Conservation (phyloP, 2,888 invertebrate genomes). For the Gymnocheta viridis region DNA sequence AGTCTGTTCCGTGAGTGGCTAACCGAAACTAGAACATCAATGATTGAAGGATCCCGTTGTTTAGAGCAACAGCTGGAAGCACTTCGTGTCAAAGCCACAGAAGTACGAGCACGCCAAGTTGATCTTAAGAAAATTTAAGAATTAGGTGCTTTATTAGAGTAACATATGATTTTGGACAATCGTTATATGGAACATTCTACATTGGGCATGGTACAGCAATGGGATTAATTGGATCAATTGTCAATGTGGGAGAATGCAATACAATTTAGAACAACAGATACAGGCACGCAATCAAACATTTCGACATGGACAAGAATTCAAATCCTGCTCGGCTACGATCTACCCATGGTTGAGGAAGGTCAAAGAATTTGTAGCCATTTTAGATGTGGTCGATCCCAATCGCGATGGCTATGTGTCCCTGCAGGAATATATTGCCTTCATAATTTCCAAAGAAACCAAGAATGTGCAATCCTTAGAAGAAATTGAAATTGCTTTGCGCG, state of each 20-base stretch:
- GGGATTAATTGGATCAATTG: slow-evolving; percentile 99
- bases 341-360: slow-evolving; percentile 99
- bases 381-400: slow-evolving; percentile 96
- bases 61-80: slow-evolving; percentile 98
- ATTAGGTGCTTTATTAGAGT: slow-evolving; percentile 96
- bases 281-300: slow-evolving; percentile 93
- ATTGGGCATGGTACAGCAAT: slow-evolving; percentile 97
- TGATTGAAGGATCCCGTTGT: slow-evolving; percentile 99
- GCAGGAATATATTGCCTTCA: slow-evolving; percentile 99
- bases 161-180: slow-evolving; percentile 98
- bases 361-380: slow-evolving; percentile 98
- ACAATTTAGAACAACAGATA: slow-evolving; percentile 99
- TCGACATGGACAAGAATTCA: slow-evolving; percentile 99
- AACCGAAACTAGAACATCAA: slow-evolving; percentile 97
- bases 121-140: slow-evolving; percentile 98
- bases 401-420: slow-evolving; percentile 98
- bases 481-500: slow-evolving; percentile 99
- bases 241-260: slow-evolving; percentile 99
- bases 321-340: slow-evolving; percentile 99
- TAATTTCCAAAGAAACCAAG: slow-evolving; percentile 99
- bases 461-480: slow-evolving; percentile 99
- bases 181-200: slow-evolving; percentile 99
- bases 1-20: slow-evolving; percentile 99
- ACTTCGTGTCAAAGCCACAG: slow-evolving; percentile 95
- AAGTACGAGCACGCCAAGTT: slow-evolving; percentile 95